These are phyloP conservation scores for Hipparchia sbordonii DNA, from an alignment of 2,888 invertebrate species.

Conservation along the genomic window DNA sequence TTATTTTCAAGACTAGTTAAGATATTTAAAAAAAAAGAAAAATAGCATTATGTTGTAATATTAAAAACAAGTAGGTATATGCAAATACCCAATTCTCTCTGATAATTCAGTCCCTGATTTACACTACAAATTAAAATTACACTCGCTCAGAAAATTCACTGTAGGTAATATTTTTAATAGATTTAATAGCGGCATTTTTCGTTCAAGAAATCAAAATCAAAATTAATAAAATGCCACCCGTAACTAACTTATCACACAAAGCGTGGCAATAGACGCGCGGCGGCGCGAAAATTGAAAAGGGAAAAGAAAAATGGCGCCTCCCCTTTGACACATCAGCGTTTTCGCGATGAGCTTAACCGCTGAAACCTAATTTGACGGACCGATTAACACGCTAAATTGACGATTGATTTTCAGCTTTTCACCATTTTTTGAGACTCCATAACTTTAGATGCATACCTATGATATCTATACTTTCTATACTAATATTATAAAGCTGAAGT, in stretches of 20 bases:
- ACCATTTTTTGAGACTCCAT: conserved; percentile 18
- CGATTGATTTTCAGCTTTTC: conserved; percentile 41
- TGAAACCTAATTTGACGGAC: conserved; percentile 80
- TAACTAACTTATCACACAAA: conserved; percentile 49
- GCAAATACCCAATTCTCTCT: too few species aligned
- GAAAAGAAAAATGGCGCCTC: conserved; percentile 67
- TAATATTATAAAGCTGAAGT: too few species aligned
- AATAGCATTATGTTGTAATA: too few species aligned
- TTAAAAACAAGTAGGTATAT: too few species aligned
- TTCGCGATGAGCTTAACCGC: conserved; percentile 73
- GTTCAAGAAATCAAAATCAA: background rate
- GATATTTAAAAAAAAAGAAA: too few species aligned
- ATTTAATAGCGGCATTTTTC: too few species aligned
- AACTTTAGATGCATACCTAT: too few species aligned
- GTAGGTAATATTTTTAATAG: too few species aligned
- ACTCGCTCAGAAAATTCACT: too few species aligned
- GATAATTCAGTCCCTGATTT: too few species aligned
- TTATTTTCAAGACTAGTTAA: too few species aligned
- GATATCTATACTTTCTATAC: too few species aligned
- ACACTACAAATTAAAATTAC: background rate
- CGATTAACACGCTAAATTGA: conserved; percentile 65
- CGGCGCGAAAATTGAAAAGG: conserved; percentile 55
- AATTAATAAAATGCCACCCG: conserved; percentile 42
- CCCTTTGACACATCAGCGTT: conserved; percentile 70
- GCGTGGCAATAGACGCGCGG: conserved; percentile 66